phyloP scores from a whole-genome alignment of 2,888 invertebrate species.

The Tiliacea citrago region DNA sequence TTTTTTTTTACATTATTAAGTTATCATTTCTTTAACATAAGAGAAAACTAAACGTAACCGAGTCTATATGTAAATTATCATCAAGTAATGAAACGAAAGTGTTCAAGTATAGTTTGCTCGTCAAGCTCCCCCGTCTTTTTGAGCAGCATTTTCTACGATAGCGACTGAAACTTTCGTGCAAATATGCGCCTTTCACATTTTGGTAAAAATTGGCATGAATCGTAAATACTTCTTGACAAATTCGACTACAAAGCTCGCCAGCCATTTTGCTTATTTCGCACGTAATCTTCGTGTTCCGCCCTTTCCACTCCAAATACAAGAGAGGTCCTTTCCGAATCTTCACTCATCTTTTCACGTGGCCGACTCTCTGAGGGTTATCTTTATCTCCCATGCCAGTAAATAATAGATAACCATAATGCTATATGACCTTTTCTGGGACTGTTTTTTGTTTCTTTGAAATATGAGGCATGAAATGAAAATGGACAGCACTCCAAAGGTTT shows the following conservation, averaged over 20 bases:
- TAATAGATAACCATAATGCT: neutral
- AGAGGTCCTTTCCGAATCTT: constrained; percentile 27
- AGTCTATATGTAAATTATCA: no score
- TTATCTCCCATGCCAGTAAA: constrained; percentile 4
- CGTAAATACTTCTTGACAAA: neutral
- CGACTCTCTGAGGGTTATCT: constrained; percentile 2
- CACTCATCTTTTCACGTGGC: constrained; percentile 19
- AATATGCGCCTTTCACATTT: no score
- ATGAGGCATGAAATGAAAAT: no score
- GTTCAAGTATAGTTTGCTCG: no score
- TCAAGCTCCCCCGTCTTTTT: neutral
- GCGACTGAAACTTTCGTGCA: neutral
- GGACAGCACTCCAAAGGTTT: neutral
- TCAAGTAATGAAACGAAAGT: no score
- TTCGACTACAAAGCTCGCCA: neutral
- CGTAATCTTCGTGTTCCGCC: constrained; percentile 33
- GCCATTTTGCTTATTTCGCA: constrained; percentile 35
- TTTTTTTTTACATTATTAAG: no score
- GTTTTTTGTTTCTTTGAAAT: no score
- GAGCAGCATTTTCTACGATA: neutral
- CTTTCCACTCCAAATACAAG: constrained; percentile 20
- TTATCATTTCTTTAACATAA: no score
- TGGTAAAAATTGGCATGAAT: neutral
- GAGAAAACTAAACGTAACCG: no score
- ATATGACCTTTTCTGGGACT: neutral